A percentile compares a stretch with the other conserved stretches of the same genome.
Conservation (phyloP, 2,113 vertebrate species). For the Tamias sibiricus region DNA sequence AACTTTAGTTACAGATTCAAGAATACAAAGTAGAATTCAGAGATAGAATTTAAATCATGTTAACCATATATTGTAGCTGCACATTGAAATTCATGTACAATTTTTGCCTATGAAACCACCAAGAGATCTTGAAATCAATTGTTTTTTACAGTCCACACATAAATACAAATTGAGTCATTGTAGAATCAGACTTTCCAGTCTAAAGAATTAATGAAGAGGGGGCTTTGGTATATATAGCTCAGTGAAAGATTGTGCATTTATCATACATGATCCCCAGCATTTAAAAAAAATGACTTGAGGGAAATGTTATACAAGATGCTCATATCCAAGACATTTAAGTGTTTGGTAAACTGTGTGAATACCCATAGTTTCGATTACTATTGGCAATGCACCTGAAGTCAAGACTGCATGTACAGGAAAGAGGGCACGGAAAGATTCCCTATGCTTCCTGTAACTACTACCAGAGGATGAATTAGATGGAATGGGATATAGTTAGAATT, state of each 20-base stretch:
- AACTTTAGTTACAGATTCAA: not conserved
- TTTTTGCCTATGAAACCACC: not conserved
- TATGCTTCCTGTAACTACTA: not conserved
- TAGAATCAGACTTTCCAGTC: not conserved
- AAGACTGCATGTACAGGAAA: not conserved
- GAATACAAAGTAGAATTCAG: not conserved
- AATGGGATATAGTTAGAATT: not conserved
- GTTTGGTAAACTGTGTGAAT: not conserved
- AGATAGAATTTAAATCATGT: slow-evolving; percentile 17
- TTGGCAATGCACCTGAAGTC: not conserved
- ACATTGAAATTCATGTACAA: not conserved
- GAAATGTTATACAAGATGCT: not conserved
- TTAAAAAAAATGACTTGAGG: not conserved
- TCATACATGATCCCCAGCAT: not conserved
- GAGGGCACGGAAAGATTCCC: not conserved
- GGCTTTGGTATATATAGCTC: not conserved
- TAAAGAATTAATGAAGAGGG: not conserved
- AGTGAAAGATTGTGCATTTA: rapidly evolving
- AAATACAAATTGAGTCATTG: not conserved
- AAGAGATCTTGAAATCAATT: not conserved
- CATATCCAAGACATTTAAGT: not conserved
- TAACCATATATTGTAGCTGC: not conserved
- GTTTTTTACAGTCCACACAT: not conserved
- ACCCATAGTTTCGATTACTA: not conserved
- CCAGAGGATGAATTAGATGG: not conserved